Conservation (phyloP, 2,888 invertebrate species). For the Osmoderma eremita region DNA sequence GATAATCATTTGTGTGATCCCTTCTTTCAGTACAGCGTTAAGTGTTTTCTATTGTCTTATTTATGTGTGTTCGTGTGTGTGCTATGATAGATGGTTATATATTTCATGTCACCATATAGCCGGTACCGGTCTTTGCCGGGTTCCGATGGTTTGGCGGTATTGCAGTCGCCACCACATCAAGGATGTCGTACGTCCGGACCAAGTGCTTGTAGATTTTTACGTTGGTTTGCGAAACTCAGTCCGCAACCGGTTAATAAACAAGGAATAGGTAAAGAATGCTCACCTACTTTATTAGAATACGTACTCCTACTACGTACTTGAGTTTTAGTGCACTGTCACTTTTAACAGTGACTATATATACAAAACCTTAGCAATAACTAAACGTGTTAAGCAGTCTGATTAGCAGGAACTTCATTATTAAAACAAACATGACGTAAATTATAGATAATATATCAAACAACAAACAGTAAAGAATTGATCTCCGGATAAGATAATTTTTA, state of each 20-base stretch:
- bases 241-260: conserved; percentile 67
- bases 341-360: too few relatives aligned
- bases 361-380: too few relatives aligned
- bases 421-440: too few relatives aligned
- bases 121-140: conserved; percentile 63
- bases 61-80: conserved; percentile 33
- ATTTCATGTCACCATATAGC: conserved; percentile 63
- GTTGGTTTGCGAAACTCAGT: conserved; percentile 67
- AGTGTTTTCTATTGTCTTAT: conserved; percentile 14
- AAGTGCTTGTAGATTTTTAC: conserved; percentile 66
- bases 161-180: conserved; percentile 48
- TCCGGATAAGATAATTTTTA: too few relatives aligned
- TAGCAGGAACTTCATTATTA: too few relatives aligned
- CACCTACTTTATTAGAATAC: neutral
- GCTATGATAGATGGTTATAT: conserved; percentile 28
- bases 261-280: conserved; percentile 57
- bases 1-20: conserved; percentile 40
- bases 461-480: too few relatives aligned
- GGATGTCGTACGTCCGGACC: conserved; percentile 52
- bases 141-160: conserved; percentile 55
- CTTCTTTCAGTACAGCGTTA: neutral
- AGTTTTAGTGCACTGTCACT: too few relatives aligned
- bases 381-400: too few relatives aligned
- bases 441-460: too few relatives aligned
- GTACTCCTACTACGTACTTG: too few relatives aligned